A percentile compares a stretch with the other conserved stretches of the same genome.
Evolutionary conservation across 2,888 invertebrate genomes (phyloP).

Genomic region (Cheilosia soror): DNA sequence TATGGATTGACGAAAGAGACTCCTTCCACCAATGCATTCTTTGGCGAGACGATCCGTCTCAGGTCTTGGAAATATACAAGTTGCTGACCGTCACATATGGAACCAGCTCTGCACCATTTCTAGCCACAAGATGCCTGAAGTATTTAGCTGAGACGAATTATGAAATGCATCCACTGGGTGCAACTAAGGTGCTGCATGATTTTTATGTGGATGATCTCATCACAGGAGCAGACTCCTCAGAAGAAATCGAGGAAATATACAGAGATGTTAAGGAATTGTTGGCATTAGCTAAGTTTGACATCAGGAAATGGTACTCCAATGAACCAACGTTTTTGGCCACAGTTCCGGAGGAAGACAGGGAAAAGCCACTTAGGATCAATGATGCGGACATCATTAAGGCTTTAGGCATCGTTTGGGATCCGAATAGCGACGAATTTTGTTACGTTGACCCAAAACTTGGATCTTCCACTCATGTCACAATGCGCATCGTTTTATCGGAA

Average conservation of each 20-base stretch:
- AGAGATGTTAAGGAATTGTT: slow-evolving; percentile 4
- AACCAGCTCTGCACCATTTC: not conserved
- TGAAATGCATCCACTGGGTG: not conserved
- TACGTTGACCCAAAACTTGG: not conserved
- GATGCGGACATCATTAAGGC: slow-evolving; percentile 32
- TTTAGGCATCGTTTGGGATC: slow-evolving; percentile 12
- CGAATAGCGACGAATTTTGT: slow-evolving; percentile 11
- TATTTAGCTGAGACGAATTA: not conserved
- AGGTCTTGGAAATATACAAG: no score
- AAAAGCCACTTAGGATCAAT: slow-evolving; percentile 24
- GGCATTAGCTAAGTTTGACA: slow-evolving; percentile 1
- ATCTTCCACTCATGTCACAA: slow-evolving; percentile 3
- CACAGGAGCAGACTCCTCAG: slow-evolving; percentile 1
- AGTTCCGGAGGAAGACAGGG: not conserved
- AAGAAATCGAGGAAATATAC: not conserved
- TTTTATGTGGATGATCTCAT: not conserved
- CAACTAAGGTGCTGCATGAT: no score
- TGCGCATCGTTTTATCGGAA: slow-evolving; percentile 38
- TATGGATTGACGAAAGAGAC: not conserved
- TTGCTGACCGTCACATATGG: no score
- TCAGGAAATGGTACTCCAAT: slow-evolving; percentile 13
- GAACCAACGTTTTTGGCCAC: slow-evolving; percentile 9
- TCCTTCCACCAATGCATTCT: not conserved
- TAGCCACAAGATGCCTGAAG: not conserved
- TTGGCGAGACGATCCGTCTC: not conserved